phyloP scores from a whole-genome alignment of 2,797 vertebrate species.

The Hemibagrus guttatus region DNA sequence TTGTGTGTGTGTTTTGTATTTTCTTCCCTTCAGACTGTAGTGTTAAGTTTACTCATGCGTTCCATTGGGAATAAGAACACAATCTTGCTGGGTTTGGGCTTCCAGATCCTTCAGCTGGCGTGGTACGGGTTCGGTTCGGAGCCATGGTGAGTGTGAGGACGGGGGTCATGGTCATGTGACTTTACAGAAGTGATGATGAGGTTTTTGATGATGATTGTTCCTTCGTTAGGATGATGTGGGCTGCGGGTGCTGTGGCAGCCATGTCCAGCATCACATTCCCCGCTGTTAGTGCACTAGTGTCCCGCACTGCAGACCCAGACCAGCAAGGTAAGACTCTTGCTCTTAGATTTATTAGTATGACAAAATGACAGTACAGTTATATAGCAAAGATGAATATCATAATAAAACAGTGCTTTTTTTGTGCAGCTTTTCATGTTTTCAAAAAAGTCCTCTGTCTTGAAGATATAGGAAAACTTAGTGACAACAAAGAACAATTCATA shows the following conservation, averaged over 20 bases:
- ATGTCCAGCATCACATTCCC: slow-evolving; percentile 91
- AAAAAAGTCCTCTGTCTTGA: neutral
- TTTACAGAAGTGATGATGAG: neutral
- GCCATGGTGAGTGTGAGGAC: slow-evolving; percentile 76
- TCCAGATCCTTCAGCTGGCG: slow-evolving; percentile 86
- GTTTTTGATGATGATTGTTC: neutral
- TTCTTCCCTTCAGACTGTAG: slow-evolving; percentile 74
- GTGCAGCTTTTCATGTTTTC: neutral
- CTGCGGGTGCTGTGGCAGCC: slow-evolving; percentile 83
- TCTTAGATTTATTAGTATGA: neutral
- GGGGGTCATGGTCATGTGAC: neutral
- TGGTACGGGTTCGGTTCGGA: slow-evolving; percentile 90
- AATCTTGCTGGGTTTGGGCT: slow-evolving; percentile 84
- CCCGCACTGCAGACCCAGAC: slow-evolving; percentile 84
- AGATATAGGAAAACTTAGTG: neutral
- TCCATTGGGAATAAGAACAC: slow-evolving; percentile 91
- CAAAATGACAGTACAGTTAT: neutral
- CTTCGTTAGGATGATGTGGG: slow-evolving; percentile 87
- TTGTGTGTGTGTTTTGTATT: neutral
- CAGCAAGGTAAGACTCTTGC: slow-evolving; percentile 76
- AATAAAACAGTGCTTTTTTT: neutral
- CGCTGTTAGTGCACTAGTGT: slow-evolving; percentile 85
- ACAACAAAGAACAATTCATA: neutral
- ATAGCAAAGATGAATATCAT: neutral
- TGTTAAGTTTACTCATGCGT: slow-evolving; percentile 87